Conservation (phyloP, 2,113 vertebrate species). For the Cathartes aura region DNA sequence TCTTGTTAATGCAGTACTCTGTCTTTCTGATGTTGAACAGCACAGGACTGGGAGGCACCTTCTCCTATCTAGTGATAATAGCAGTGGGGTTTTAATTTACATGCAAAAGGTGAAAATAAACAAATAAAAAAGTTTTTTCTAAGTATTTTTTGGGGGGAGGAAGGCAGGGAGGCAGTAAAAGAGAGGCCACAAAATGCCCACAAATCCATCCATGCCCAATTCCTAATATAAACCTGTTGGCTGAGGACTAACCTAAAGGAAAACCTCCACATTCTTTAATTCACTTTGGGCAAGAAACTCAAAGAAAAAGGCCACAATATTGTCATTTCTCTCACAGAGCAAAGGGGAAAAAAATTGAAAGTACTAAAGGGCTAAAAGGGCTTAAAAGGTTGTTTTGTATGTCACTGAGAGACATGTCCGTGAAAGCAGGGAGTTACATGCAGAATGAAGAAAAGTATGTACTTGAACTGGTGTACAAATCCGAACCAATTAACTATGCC, state of each 20-base stretch:
- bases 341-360: background rate
- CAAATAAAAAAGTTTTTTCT: background rate
- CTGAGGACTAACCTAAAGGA: background rate
- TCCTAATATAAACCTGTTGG: background rate
- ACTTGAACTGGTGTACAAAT: background rate
- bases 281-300: background rate
- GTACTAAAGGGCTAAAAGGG: background rate
- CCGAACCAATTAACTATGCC: background rate
- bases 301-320: background rate
- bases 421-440: background rate
- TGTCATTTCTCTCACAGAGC: background rate
- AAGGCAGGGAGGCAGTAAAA: background rate
- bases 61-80: background rate
- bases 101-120: background rate
- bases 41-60: background rate
- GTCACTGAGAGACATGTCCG: background rate
- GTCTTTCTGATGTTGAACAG: background rate
- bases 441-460: background rate
- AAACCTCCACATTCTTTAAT: background rate
- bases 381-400: background rate
- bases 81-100: background rate
- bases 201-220: background rate
- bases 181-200: background rate
- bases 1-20: background rate
- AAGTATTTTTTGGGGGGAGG: accelerated